Base-by-base conservation (phyloP, 2,113 vertebrate species). In the Phylloscopus whistleri region DNA sequence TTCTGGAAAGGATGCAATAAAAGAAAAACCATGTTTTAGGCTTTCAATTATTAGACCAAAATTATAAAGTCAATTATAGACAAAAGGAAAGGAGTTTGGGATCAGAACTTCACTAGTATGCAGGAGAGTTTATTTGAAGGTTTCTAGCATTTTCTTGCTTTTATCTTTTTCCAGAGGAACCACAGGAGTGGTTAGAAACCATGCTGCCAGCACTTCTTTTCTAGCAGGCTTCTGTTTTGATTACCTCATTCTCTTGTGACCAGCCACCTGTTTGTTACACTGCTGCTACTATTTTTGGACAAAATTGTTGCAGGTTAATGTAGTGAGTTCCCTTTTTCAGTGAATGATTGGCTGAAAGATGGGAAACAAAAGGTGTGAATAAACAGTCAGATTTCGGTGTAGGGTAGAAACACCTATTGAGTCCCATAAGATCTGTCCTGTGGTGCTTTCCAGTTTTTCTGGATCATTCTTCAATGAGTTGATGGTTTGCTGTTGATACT, bases 241-340 rank as follows among this genome's bases (percentile, higher is more conserved):
- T 93, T 93, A 73, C 49, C 44, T 91, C 62, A 64, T 91, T 86
- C 35, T 68, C 68, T 75, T 81, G 89, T 91, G 82, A 80, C 58
- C 66, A 95, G 74, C 77, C 85, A 87, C 95, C 84, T 96, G 90
- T 67, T 93, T 13, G 0, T 87, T 94, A 84, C 39, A 17, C 41
- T 72, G 66, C 41, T 75, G 74, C 53, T 90, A 27, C 93, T 93
- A n/a, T 46, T 90, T 93, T 68, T 77, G 85, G 78, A 85, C 41
- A n/a, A 88, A 93, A 83, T 39, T 30, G 51, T 62, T 55, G 22
- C 48, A 82, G 60, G 60, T 80, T 85, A 69, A 87, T 49, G 37
- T 17, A 85, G 18, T 19, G 53, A 58, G 26, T 73, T 94, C 23
- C 15, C 37, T 37, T 0, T 83, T 76, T 51, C 31, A 60, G 62